phyloP scores from a whole-genome alignment of 2,113 vertebrate genomes.

The Cercocebus atys region DNA sequence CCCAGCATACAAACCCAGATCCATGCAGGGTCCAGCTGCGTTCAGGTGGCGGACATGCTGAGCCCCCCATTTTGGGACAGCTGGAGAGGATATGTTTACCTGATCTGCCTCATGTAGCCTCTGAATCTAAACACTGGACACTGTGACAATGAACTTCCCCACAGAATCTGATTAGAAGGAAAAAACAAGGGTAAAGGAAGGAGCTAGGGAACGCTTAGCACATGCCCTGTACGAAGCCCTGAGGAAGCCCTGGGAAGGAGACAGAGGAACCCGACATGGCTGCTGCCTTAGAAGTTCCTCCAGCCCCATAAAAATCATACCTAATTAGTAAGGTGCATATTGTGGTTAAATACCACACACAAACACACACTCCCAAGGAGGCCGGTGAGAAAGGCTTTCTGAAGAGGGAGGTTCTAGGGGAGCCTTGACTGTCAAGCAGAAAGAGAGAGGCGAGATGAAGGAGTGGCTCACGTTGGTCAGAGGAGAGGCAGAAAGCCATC shows the following conservation, averaged over 20 bases:
- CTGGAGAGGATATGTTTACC: too few species aligned
- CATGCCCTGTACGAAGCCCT: fast-evolving
- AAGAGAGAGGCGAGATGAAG: fast-evolving
- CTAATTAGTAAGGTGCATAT: neutral
- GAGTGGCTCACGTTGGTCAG: neutral
- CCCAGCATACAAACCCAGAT: too few species aligned
- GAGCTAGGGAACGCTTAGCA: too few species aligned
- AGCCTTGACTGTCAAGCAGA: fast-evolving
- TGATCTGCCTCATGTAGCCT: fast-evolving
- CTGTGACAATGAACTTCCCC: fast-evolving
- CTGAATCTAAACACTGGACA: too few species aligned
- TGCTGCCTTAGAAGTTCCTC: neutral
- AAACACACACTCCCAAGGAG: neutral
- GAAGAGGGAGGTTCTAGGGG: neutral
- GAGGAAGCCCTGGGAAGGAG: neutral
- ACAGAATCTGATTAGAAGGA: neutral
- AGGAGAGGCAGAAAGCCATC: too few species aligned
- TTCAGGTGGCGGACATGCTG: too few species aligned
- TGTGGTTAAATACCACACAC: too few species aligned
- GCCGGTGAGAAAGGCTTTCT: too few species aligned
- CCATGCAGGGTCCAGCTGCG: too few species aligned
- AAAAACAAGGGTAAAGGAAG: neutral
- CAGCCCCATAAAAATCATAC: neutral
- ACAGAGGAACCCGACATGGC: fast-evolving
- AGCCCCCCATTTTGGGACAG: too few species aligned